phyloP scores from a whole-genome alignment of 2,113 vertebrate genomes.

The Desmodus rotundus region DNA sequence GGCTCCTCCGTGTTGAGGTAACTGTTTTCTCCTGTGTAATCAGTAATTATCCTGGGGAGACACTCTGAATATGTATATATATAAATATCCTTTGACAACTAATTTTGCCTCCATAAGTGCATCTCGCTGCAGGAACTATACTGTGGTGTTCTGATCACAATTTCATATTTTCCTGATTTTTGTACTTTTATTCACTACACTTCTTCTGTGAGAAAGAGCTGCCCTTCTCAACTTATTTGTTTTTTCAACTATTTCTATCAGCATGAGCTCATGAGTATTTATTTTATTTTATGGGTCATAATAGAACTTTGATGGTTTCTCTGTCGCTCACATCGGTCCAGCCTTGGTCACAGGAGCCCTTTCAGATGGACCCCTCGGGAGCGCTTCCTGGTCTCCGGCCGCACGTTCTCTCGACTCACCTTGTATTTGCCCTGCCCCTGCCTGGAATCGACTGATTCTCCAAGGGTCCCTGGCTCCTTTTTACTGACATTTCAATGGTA shows the following conservation, averaged over 20 bases:
- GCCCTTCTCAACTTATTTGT: not conserved
- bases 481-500: not conserved
- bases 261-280: not conserved
- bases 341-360: not conserved
- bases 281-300: not conserved
- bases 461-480: not conserved
- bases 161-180: not conserved
- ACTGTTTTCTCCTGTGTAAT: too few species aligned
- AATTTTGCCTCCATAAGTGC: not conserved
- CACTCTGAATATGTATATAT: not conserved
- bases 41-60: not conserved
- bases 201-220: not conserved
- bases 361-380: rapidly evolving
- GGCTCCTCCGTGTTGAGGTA: too few species aligned
- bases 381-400: not conserved
- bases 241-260: not conserved
- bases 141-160: rapidly evolving
- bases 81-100: too few species aligned
- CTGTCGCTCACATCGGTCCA: not conserved
- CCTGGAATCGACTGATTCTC: rapidly evolving
- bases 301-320: not conserved
- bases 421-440: not conserved
- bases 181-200: not conserved
- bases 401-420: too few species aligned
- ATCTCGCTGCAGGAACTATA: not conserved